phyloP scores from a whole-genome alignment of 2,113 vertebrate genomes.

The Chascanopsetta lugubris region DNA sequence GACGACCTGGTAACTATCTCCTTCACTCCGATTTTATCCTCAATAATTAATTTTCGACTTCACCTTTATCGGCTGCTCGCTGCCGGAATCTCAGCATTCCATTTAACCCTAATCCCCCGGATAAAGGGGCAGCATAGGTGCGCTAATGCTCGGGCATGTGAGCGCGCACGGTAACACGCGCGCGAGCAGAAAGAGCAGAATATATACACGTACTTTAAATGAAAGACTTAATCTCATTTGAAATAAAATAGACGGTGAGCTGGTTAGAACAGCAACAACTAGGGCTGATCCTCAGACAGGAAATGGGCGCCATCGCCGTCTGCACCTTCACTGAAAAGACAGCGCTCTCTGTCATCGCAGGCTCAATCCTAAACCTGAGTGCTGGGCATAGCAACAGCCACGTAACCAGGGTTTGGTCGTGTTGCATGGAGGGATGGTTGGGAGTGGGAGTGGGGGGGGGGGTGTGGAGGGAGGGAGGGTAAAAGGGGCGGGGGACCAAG shows the following conservation, averaged over 20 bases:
- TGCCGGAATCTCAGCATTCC: conserved; percentile 73
- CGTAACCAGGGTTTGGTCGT: conserved; percentile 54
- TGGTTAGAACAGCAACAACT: conserved; percentile 3
- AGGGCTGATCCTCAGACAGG: neutral
- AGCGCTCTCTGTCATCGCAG: conserved; percentile 7
- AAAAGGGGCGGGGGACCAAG: conserved; percentile 14
- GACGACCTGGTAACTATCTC: conserved; percentile 72
- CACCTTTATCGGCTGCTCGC: conserved; percentile 65
- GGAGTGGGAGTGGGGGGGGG: conserved; percentile 42
- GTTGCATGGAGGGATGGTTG: conserved; percentile 43
- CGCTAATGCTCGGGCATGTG: conserved; percentile 61
- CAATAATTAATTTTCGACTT: conserved; percentile 77
- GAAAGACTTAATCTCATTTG: conserved; percentile 31
- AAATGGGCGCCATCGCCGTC: conserved; percentile 1
- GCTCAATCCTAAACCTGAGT: conserved; percentile 23
- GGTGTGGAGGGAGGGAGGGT: conserved; percentile 36
- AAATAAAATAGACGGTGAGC: conserved; percentile 20
- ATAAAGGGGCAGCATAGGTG: conserved; percentile 70
- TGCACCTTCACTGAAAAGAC: conserved; percentile 8
- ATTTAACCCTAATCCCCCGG: conserved; percentile 77
- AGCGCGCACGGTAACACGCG: neutral
- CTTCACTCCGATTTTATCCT: conserved; percentile 75
- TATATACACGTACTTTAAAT: too few relatives aligned
- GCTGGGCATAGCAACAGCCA: conserved; percentile 66
- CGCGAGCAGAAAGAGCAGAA: conserved; percentile 47